Evolutionary conservation across 2,797 vertebrate species (phyloP), one percentile per base, ranked within the genome.

Genomic region (Gallinago nigripennis): DNA sequence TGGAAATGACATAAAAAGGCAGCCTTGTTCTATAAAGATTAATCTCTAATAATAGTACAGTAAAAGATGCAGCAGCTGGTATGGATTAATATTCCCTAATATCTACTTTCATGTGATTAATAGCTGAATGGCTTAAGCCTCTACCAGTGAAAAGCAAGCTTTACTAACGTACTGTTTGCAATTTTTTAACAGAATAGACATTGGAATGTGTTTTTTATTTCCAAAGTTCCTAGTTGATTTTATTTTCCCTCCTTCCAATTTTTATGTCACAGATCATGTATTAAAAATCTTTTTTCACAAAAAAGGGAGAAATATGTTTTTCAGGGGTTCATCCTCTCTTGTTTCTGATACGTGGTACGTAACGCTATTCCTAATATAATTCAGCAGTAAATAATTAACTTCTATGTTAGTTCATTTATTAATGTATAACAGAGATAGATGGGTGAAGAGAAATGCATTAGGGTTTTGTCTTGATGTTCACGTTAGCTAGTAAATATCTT

Each of bases 41-140:
- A 99, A 99, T 98, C 98, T 98, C 90, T 86, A 96, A 87, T 98
- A 98, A 99, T 98, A 98, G 98, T 87, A 91, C 94, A 95, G 97
- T 97, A 97, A 97, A 96, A 95, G 92, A 85, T 57, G 94, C 75
- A 95, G 97, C 96, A 97, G 97, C 98, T 98, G 98, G 97, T 92
- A 56, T 96, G 98, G 98, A 98, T 98, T 98, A 98, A 97, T 97
- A 97, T 98, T 94, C 97, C 87, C 88, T 97, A 96, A 98, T 98
- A 96, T 98, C 98, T 97, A 98, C 98, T 98, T 98, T 98, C 97
- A 98, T 98, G 98, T 98, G 98, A 98, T 99, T 98, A 98, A 98
- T 95, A 98, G 96, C 96, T 97, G 92, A 86, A 96, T 96, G 95
- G 94, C 93, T 97, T 97, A 98, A 96, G 89, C 96, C 69, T 87